Percentiles rank a stretch among this genome's conserved stretches.
These are phyloP conservation scores for Enteromius unitaeniatus DNA, from an alignment of 2,797 vertebrate species.

Conservation along the genomic window DNA sequence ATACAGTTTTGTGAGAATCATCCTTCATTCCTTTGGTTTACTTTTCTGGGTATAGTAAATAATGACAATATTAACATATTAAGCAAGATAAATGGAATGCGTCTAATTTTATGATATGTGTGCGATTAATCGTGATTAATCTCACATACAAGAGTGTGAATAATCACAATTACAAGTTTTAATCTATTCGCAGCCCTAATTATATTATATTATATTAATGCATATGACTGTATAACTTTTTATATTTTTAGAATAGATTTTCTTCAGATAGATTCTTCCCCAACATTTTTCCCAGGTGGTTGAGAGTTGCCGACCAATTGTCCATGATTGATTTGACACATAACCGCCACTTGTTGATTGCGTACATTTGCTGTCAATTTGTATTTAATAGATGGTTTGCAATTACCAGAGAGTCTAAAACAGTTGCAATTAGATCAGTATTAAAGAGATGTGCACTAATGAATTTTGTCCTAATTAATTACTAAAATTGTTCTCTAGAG, in stretches of 20 bases:
- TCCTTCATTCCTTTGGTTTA: too few relatives aligned
- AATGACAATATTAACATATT: too few relatives aligned
- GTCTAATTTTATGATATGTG: too few relatives aligned
- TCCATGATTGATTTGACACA: neutral
- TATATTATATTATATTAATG: too few relatives aligned
- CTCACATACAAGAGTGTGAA: too few relatives aligned
- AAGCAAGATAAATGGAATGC: too few relatives aligned
- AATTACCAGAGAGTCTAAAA: conserved; percentile 20
- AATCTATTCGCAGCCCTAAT: too few relatives aligned
- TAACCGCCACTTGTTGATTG: neutral
- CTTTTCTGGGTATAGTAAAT: too few relatives aligned
- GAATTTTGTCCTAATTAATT: conserved; percentile 20
- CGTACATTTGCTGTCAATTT: conserved; percentile 13
- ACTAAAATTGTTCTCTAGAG: conserved; percentile 28
- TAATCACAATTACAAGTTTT: too few relatives aligned
- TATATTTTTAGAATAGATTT: neutral
- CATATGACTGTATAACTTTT: neutral
- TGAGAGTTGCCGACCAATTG: neutral
- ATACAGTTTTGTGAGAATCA: too few relatives aligned
- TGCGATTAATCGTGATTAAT: too few relatives aligned
- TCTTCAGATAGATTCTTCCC: too few relatives aligned
- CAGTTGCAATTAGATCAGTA: conserved; percentile 13
- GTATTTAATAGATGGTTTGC: conserved; percentile 22
- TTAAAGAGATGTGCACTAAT: conserved; percentile 7
- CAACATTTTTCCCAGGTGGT: neutral